Conservation (phyloP, 2,797 vertebrate genomes). For the Karalla daura region DNA sequence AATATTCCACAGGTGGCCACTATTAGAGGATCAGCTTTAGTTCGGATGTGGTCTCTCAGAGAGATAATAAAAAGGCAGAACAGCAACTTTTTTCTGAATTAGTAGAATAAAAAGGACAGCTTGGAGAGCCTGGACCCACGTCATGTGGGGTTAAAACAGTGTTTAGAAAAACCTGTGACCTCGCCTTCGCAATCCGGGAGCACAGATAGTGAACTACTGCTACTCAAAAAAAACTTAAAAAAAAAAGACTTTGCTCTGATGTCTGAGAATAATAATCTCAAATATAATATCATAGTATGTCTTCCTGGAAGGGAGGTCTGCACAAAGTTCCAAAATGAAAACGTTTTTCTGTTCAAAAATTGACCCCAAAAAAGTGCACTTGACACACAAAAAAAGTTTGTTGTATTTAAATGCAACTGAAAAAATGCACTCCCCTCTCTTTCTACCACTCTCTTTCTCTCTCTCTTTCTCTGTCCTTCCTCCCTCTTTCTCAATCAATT, state of each 20-base stretch:
- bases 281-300: constrained; percentile 72
- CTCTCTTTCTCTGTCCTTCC: too few relatives aligned
- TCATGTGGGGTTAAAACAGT: constrained; percentile 15
- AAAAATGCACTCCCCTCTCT: constrained; percentile 84
- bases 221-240: too few relatives aligned
- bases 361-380: constrained; percentile 88
- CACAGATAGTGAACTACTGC: constrained; percentile 46
- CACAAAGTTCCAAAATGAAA: constrained; percentile 90
- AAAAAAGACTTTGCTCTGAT: constrained; percentile 54
- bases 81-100: constrained; percentile 39
- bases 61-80: constrained; percentile 47
- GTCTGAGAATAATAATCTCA: constrained; percentile 31
- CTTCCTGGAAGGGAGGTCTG: constrained; percentile 84
- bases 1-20: constrained; percentile 65
- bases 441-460: too few relatives aligned
- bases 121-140: constrained; percentile 29
- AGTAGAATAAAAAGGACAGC: constrained; percentile 49
- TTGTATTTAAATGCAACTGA: constrained; percentile 86
- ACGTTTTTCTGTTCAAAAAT: constrained; percentile 85
- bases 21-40: constrained; percentile 44
- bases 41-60: constrained; percentile 57
- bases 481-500: constrained; percentile 76
- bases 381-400: constrained; percentile 90
- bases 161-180: constrained; percentile 23
- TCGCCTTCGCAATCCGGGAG: constrained; percentile 42